Evolutionary conservation across 30 jellyfish, hydroid and myxozoan genomes (phyloP), one percentile per base, ranked within the genome.

Genomic region (Phacellophora camtschatica): DNA sequence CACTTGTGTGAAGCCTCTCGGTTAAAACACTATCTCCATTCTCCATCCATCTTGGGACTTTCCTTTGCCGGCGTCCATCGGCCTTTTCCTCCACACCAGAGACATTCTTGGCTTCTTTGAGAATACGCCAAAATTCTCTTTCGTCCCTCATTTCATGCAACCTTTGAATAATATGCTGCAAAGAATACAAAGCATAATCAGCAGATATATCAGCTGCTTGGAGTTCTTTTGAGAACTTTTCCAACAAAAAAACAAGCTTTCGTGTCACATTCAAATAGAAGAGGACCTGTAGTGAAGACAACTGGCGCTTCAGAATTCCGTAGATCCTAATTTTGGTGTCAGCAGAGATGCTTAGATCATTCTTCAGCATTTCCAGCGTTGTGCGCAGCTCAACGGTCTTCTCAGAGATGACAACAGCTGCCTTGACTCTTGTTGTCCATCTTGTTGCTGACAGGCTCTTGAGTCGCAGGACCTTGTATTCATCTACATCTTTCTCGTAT

Each of bases 161-260:
- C 82, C 84, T 46, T 54, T 79, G 83, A 5, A 79, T 18, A 50
- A 64, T 45, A 37, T 62, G 72, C 43, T 46, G 50, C 33, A 79
- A n/a, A n/a, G n/a, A n/a, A n/a, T n/a, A n/a, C n/a, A n/a, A n/a
- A n/a, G n/a, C n/a, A n/a, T n/a, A n/a, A 45, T 79, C 90, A 6
- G 90, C 76, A 62, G 90, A 55, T n/a, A 39, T 79, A 23, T 46
- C 83, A 62, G 65, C 51, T 63, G 83, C 70, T 48, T 79, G 83
- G 28, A 79, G 83, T 0, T 79, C 83, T 24, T 45, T 79, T 13
- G 84, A 61, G 39, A 23, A 15, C 24, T 61, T 41, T 79, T 64
- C 66, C 70, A 79, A 51, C 83, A 79, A 79, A 20, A 39, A 2
- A 50, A 61, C 9, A 23, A 61, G 28, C 69, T 46, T 64, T 30